Evolutionary conservation across 2,888 invertebrate species (phyloP), one percentile per base, ranked within the genome.

Genomic region (Polydrusus cervinus): DNA sequence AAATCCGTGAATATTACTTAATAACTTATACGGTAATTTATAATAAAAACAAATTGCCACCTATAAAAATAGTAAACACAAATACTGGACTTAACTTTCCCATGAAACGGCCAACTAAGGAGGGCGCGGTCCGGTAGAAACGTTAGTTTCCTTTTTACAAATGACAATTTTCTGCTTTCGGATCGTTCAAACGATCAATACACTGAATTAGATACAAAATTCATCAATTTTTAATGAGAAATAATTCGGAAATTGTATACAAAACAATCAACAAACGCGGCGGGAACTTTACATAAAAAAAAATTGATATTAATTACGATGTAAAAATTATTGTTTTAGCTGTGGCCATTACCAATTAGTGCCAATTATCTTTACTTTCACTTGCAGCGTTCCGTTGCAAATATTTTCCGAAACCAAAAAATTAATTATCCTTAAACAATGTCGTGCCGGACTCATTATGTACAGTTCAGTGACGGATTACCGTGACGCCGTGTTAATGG

Each of bases 351-450:
- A 55, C 14, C 16, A 60, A 38, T 60, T 60, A 60, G 38, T 38
- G 30, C 38, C 38, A 60, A 60, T 60, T 60, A 60, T 60, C 38
- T 16, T n/a, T 18, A 60, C 57, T 60, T 60, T 60, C 57, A 60
- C 57, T 60, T 10, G 57, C 16, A 18, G 3, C 57, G 57, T 60
- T 60, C 38, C 57, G 57, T 60, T 38, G 38, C 16, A 60, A 60
- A 40, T 11, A 9, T 9, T 60, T 38, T 38, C 14, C n/a, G 14
- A 60, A 57, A 57, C 5, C 57, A 10, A 60, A 53, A 60, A 60
- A 60, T 38, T 60, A 60, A 60, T 60, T 60, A 40, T 60, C 38
- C 57, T 60, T 14, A 60, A 60, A 60, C 57, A 60, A 60, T 60
- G 30, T 38, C 57, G 38, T 60, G 57, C 57, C 10, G 38, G 38